Percentiles rank a stretch among this genome's conserved stretches.
phyloP scores from a whole-genome alignment of 2,888 invertebrate genomes.

The Pedicia rivosa region DNA sequence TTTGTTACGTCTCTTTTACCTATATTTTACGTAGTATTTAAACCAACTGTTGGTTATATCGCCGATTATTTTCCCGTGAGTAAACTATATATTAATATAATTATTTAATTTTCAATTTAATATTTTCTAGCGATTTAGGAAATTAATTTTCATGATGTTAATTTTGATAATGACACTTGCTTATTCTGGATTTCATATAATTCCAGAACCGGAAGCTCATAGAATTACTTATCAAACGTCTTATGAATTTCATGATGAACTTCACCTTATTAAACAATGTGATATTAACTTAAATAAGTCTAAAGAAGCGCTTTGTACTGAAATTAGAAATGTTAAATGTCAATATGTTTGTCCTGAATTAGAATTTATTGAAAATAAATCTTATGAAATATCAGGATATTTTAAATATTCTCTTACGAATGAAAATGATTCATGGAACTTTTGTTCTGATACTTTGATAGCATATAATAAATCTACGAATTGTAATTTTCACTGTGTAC shows the following conservation, averaged over 20 bases:
- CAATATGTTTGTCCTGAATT: too few species aligned
- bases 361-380: too few species aligned
- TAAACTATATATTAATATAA: background rate
- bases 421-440: background rate
- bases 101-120: background rate
- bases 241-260: too few species aligned
- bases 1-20: conserved; percentile 57
- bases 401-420: too few species aligned
- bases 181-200: conserved; percentile 52
- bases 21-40: conserved; percentile 58
- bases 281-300: too few species aligned
- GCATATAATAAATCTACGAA: too few species aligned
- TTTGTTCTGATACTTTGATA: background rate
- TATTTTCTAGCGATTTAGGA: conserved; percentile 38
- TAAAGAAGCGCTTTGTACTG: too few species aligned
- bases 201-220: conserved; percentile 32
- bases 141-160: conserved; percentile 51
- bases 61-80: conserved; percentile 53
- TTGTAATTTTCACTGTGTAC: conserved; percentile 10
- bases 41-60: conserved; percentile 58
- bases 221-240: too few species aligned
- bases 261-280: too few species aligned
- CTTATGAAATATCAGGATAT: too few species aligned
- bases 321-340: too few species aligned
- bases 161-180: conserved; percentile 47